Evolutionary conservation across 2,797 vertebrate genomes (phyloP), one percentile per base, ranked within the genome.

Genomic region (Clarias fuscus): DNA sequence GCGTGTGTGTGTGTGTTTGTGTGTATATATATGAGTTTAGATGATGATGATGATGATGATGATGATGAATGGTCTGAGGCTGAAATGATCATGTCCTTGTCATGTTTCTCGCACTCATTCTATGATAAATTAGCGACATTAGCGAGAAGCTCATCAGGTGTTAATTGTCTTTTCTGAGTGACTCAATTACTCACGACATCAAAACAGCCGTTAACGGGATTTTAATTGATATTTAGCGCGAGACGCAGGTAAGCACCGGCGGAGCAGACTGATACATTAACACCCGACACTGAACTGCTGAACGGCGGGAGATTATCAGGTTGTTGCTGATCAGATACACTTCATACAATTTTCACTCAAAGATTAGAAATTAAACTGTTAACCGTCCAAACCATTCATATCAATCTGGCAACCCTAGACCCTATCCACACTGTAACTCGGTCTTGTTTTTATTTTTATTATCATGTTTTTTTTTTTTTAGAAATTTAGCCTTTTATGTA

Each of bases 121-220:
- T 77, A 1, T 37, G 58, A 78, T 61, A 73, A 83, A 89, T 85
- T 78, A 88, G 62, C 62, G 59, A 76, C 76, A 81, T 86, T 86
- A 86, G 75, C 70, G 37, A 84, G n/a, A 53, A 58, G 85, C 85
- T 84, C 80, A 81, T 87, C 85, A 85, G 80, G 59, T 83, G 75
- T 65, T 83, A 76, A 86, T 67, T 56, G 58, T 81, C 76, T 53
- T 33, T 76, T 59, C 73, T 56, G 72, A 85, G 20, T 6, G n/a
- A 58, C 67, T 65, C 86, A 68, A 84, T 80, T 75, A 82, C 78
- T 78, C n/a, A 30, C 56, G 3, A 48, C 73, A 62, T 85, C 76
- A 62, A 53, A 79, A 80, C 37, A 48, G 58, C 20, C 30, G 10
- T 14, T 61, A 61, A 78, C 5, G 58, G 75, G 56, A 6, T 61